These are phyloP conservation scores for Drosophila neocordata DNA, from an alignment of 1,140 invertebrate genomes.

Conservation along the genomic window DNA sequence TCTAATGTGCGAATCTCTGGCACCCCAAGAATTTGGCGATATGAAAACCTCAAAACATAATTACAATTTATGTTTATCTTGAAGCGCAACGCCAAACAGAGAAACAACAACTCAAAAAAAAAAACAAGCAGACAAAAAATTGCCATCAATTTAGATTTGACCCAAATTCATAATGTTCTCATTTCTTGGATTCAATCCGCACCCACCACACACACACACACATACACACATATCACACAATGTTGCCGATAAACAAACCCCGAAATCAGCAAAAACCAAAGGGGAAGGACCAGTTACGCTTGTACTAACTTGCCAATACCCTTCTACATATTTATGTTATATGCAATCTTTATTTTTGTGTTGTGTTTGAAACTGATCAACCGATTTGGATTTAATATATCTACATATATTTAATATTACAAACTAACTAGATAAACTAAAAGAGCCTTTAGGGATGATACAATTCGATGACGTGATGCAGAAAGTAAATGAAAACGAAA, in stretches of 20 bases:
- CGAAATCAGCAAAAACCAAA: constrained; percentile 18
- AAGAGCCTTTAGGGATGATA: too few species aligned
- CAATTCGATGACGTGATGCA: too few species aligned
- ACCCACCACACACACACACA: constrained; percentile 35
- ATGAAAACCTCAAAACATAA: background rate
- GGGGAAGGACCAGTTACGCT: background rate
- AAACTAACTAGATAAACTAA: too few species aligned
- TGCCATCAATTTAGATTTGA: constrained; percentile 48
- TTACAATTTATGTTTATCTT: constrained; percentile 18
- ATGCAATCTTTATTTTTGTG: too few species aligned
- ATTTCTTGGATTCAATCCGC: constrained; percentile 22
- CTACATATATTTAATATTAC: too few species aligned
- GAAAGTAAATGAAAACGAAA: too few species aligned
- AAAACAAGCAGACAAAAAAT: constrained; percentile 28
- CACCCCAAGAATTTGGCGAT: background rate
- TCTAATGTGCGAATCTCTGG: background rate
- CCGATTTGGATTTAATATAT: too few species aligned
- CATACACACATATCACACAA: constrained; percentile 37
- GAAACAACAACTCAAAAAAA: background rate
- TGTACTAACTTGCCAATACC: background rate
- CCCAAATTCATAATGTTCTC: constrained; percentile 53
- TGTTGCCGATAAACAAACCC: constrained; percentile 37
- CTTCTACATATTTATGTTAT: too few species aligned
- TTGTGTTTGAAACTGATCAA: too few species aligned
- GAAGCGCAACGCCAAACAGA: background rate